These are phyloP conservation scores for Steinernema carpocapsae DNA, from an alignment of 2,888 invertebrate genomes.

Conservation along the genomic window DNA sequence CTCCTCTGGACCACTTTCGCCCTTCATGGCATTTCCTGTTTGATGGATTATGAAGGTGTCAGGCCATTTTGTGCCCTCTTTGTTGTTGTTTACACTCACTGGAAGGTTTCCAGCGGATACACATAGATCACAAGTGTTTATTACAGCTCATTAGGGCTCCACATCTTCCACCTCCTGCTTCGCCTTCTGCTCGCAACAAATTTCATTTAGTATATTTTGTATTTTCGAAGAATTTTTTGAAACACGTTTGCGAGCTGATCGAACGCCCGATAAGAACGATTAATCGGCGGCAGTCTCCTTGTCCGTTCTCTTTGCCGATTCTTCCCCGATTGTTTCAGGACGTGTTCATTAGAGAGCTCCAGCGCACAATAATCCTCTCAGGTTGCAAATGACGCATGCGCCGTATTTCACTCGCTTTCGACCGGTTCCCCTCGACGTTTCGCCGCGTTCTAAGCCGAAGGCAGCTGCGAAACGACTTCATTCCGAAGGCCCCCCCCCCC, in stretches of 20 bases:
- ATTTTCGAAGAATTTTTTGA: background rate
- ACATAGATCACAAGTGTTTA: too few species aligned
- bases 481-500: slow-evolving; percentile 25
- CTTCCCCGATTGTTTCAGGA: background rate
- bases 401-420: background rate
- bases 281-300: background rate
- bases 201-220: background rate
- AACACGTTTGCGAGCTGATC: slow-evolving; percentile 23
- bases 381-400: background rate
- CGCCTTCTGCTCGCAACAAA: background rate
- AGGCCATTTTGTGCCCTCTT: too few species aligned
- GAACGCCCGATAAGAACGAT: slow-evolving; percentile 15
- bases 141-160: too few species aligned
- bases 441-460: background rate
- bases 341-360: background rate
- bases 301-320: background rate
- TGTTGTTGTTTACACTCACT: too few species aligned
- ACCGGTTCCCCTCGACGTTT: slow-evolving; percentile 17
- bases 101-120: too few species aligned
- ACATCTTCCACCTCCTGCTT: too few species aligned
- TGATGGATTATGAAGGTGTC: too few species aligned
- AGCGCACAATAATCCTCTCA: background rate
- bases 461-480: slow-evolving; percentile 24
- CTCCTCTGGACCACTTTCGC: too few species aligned
- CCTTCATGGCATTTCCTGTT: too few species aligned